A percentile compares a stretch with the other conserved stretches of the same genome.
These are phyloP conservation scores for Hemitrygon akajei DNA, from an alignment of 2,797 vertebrate genomes.

Conservation along the genomic window DNA sequence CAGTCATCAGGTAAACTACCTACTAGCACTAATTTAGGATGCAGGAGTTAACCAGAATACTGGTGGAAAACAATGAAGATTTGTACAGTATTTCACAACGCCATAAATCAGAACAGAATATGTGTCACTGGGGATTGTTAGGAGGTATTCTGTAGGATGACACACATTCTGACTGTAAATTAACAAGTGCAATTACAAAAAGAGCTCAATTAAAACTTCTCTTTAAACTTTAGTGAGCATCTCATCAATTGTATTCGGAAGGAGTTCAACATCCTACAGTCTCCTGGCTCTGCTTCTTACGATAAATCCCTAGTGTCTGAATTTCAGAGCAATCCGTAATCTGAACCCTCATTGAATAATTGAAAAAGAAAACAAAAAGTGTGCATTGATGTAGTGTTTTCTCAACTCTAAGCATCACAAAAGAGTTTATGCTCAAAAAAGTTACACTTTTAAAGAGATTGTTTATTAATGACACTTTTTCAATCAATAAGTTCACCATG, in stretches of 20 bases:
- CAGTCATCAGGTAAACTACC: no score
- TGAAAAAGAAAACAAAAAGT: background rate
- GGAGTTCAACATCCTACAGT: background rate
- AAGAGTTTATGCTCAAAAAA: background rate
- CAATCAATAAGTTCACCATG: no score
- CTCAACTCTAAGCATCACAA: background rate
- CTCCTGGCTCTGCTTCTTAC: background rate
- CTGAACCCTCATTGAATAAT: background rate
- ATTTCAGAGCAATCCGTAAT: background rate
- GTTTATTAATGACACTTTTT: no score
- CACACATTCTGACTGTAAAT: background rate
- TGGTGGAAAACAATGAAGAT: no score
- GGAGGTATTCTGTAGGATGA: background rate
- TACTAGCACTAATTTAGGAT: no score
- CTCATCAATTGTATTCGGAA: background rate
- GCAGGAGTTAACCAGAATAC: no score
- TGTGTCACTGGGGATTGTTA: no score
- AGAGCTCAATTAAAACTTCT: background rate
- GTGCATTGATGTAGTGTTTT: background rate
- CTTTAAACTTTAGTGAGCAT: background rate
- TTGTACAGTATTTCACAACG: no score
- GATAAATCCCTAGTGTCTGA: background rate
- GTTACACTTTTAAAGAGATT: no score
- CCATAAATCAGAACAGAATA: no score
- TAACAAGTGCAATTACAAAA: background rate